A percentile compares a stretch with the other conserved stretches of the same genome.
These are phyloP conservation scores for Phocoena sinus DNA, from an alignment of 2,113 vertebrate genomes.

Conservation along the genomic window DNA sequence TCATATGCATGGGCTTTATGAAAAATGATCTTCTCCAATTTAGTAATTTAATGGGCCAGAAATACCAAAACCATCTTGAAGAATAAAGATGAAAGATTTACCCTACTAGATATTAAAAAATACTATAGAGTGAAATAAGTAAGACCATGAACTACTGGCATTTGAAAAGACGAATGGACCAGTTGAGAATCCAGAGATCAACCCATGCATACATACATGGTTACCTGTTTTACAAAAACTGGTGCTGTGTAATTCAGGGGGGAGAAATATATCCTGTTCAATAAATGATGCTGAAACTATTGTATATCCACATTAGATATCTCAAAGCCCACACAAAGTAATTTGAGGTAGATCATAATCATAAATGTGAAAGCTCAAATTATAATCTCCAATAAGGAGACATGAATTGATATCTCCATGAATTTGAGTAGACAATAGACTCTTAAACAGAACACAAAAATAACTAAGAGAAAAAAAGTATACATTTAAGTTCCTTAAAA, in stretches of 20 bases:
- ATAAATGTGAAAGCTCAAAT: not conserved
- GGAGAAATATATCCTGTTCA: not conserved
- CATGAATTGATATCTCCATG: not conserved
- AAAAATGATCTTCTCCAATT: not conserved
- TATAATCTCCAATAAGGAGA: not conserved
- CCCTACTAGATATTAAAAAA: not conserved
- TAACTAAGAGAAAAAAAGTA: not conserved
- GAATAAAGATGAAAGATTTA: not conserved
- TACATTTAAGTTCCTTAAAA: not conserved
- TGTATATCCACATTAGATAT: not conserved
- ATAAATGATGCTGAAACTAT: not conserved
- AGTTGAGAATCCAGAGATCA: not conserved
- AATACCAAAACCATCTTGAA: not conserved
- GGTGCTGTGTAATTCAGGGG: not conserved
- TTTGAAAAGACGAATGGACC: not conserved
- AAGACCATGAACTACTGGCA: not conserved
- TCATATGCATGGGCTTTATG: not conserved
- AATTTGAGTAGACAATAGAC: not conserved
- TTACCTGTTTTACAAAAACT: not conserved
- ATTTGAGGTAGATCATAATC: not conserved
- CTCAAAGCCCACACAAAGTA: not conserved
- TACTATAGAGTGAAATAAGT: not conserved
- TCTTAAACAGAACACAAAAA: not conserved
- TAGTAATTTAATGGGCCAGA: not conserved
- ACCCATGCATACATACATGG: rapidly evolving